These are phyloP conservation scores for Orthonychiurus folsomi DNA, from an alignment of 2,888 invertebrate genomes.

Conservation along the genomic window DNA sequence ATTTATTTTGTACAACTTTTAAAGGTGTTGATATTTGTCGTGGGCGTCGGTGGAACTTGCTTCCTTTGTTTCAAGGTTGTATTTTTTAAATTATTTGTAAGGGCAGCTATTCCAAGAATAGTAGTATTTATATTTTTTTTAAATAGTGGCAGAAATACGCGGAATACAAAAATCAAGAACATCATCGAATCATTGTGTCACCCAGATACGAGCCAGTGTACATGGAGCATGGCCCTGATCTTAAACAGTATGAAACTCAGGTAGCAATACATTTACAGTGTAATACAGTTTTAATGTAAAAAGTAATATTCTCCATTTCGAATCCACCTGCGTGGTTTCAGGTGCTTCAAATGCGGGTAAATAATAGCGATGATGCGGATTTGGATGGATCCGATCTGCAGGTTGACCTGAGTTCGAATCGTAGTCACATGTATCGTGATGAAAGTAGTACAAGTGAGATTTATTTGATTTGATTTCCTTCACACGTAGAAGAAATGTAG, in stretches of 20 bases:
- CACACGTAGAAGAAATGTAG: too few relatives aligned
- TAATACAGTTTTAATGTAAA: too few relatives aligned
- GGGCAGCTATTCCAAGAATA: too few relatives aligned
- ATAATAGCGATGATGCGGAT: slow-evolving; percentile 70
- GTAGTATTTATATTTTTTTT: too few relatives aligned
- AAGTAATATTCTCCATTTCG: not conserved
- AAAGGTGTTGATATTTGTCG: too few relatives aligned
- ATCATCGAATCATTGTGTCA: slow-evolving; percentile 62
- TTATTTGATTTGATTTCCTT: too few relatives aligned
- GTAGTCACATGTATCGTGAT: slow-evolving; percentile 39
- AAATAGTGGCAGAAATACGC: slow-evolving; percentile 88
- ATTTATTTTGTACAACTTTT: too few relatives aligned
- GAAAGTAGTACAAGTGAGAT: slow-evolving; percentile 21
- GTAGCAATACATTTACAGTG: slow-evolving; percentile 44
- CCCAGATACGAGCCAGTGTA: slow-evolving; percentile 64
- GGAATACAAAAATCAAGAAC: slow-evolving; percentile 72
- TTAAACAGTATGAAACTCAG: slow-evolving; percentile 88
- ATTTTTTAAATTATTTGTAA: too few relatives aligned
- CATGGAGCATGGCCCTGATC: slow-evolving; percentile 57
- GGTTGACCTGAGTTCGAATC: slow-evolving; percentile 60
- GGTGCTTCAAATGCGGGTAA: slow-evolving; percentile 84
- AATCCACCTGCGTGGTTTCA: slow-evolving; percentile 30
- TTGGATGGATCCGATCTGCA: slow-evolving; percentile 61
- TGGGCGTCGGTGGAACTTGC: slow-evolving; percentile 78
- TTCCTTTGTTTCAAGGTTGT: slow-evolving; percentile 91